phyloP scores from a whole-genome alignment of 2,888 invertebrate species.

The Syrphus vitripennis region DNA sequence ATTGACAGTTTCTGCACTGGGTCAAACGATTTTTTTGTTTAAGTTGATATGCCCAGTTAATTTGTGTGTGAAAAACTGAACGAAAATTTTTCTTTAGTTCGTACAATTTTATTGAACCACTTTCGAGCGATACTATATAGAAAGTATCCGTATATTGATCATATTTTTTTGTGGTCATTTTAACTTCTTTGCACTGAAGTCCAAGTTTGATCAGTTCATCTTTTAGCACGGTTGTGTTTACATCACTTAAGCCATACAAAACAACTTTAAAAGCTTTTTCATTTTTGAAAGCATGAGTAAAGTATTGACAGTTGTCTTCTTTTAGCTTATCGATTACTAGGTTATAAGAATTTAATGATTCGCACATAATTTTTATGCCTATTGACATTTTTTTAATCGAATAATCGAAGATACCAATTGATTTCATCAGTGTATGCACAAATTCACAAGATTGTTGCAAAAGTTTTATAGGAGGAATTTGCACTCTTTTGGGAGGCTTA shows the following conservation, averaged over 20 bases:
- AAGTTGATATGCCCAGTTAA: neutral
- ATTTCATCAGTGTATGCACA: conserved; percentile 2
- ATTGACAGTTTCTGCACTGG: neutral
- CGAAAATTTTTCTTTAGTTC: neutral
- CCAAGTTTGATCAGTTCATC: neutral
- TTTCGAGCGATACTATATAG: neutral
- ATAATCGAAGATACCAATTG: neutral
- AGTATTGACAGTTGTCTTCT: neutral
- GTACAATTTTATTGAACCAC: no score
- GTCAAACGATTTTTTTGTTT: no score
- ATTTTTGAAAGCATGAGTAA: neutral
- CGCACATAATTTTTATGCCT: neutral
- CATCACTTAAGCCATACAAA: neutral
- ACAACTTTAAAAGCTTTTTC: no score
- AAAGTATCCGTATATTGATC: neutral
- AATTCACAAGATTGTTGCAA: conserved; percentile 15
- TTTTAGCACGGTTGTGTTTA: neutral
- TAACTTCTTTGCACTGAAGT: conserved; percentile 3
- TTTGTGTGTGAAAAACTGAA: neutral
- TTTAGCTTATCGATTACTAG: neutral
- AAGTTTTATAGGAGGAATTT: conserved; percentile 12
- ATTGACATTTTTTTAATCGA: neutral
- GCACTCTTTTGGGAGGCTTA: neutral
- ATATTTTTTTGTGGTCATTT: conserved; percentile 5
- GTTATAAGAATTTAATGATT: neutral